Conservation (phyloP, 2,888 invertebrate species). For the Drosophila koepferae region DNA sequence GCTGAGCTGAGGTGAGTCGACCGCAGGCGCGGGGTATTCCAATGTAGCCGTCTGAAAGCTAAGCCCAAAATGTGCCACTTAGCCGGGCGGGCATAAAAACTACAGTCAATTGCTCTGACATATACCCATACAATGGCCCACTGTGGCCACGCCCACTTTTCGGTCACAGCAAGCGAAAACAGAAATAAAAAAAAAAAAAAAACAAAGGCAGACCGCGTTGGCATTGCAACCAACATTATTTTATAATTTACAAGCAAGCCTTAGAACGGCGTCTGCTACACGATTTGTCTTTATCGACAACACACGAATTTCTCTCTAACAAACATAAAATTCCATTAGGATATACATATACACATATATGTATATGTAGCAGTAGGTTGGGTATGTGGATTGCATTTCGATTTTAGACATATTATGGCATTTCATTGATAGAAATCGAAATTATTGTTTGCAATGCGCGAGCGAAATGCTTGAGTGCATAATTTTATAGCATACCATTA, state of each 20-base stretch:
- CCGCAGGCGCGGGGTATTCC: conserved; percentile 53
- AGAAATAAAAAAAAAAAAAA: conserved; percentile 20
- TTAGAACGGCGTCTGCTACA: conserved; percentile 61
- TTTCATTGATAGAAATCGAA: conserved; percentile 75
- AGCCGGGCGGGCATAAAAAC: conserved; percentile 73
- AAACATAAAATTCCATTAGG: conserved; percentile 67
- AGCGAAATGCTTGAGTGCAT: conserved; percentile 13
- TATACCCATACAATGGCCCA: background rate
- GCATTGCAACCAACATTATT: conserved; percentile 79
- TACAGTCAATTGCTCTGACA: conserved; percentile 37
- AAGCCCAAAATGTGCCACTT: conserved; percentile 79
- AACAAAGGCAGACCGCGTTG: conserved; percentile 57
- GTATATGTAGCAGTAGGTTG: background rate
- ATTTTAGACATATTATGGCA: conserved; percentile 46
- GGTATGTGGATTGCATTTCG: conserved; percentile 16
- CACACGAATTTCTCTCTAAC: conserved; percentile 29
- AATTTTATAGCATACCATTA: conserved; percentile 29
- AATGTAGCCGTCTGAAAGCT: conserved; percentile 69
- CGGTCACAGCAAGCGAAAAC: conserved; percentile 1
- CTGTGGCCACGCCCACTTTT: conserved; percentile 7
- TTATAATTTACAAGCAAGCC: conserved; percentile 78
- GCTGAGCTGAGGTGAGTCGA: conserved; percentile 23
- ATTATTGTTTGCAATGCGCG: conserved; percentile 46
- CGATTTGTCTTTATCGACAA: conserved; percentile 72
- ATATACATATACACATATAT: background rate